Percentiles rank a stretch among this genome's conserved stretches.
phyloP scores from a whole-genome alignment of 2,797 vertebrate species.

The Arremon aurantiirostris region DNA sequence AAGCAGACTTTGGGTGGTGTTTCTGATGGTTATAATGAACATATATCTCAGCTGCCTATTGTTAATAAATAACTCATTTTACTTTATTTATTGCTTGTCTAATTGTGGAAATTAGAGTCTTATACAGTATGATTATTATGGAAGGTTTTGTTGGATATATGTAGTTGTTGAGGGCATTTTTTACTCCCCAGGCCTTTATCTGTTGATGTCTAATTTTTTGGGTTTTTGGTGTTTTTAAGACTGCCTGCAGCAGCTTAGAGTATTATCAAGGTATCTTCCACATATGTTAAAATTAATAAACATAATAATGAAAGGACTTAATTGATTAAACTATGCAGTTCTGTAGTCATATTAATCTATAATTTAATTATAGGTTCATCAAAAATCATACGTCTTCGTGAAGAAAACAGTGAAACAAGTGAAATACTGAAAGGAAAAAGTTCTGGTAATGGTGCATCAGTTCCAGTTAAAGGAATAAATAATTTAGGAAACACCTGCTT shows the following conservation, averaged over 20 bases:
- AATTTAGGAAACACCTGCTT: slow-evolving; percentile 98
- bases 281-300: background rate
- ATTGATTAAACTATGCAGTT: background rate
- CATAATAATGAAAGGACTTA: background rate
- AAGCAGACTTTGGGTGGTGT: background rate
- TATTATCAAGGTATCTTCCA: background rate
- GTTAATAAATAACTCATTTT: background rate
- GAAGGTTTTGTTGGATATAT: background rate
- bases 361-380: slow-evolving; percentile 79
- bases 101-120: background rate
- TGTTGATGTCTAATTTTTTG: background rate
- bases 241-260: background rate
- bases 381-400: slow-evolving; percentile 85
- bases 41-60: background rate
- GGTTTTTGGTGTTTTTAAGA: background rate
- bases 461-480: slow-evolving; percentile 93
- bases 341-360: background rate
- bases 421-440: slow-evolving; percentile 82
- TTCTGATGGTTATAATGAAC: background rate
- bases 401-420: slow-evolving; percentile 81
- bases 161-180: background rate
- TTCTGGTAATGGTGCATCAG: slow-evolving; percentile 73
- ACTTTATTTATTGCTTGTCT: background rate
- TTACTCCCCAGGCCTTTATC: background rate
- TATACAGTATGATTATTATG: background rate